phyloP scores from a whole-genome alignment of 1,140 invertebrate species.

The Pogonognathellus flavescens region DNA sequence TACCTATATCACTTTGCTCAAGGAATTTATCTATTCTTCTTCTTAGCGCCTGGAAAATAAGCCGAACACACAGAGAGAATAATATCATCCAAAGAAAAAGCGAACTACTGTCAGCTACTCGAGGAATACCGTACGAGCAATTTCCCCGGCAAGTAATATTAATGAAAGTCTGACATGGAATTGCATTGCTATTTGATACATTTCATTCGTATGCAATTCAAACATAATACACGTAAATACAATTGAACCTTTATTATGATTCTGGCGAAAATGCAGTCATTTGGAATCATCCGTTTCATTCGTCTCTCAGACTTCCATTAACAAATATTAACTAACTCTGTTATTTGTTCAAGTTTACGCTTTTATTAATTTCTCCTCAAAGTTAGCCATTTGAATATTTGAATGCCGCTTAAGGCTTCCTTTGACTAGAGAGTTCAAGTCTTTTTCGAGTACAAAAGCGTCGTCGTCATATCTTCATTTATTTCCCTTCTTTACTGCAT shows the following conservation, averaged over 20 bases:
- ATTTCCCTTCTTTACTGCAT: too few species aligned
- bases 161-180: conserved; percentile 2
- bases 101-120: neutral
- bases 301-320: conserved; percentile 11
- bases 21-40: conserved; percentile 31
- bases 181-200: conserved; percentile 23
- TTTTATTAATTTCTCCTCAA: too few species aligned
- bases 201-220: conserved; percentile 29
- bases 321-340: neutral
- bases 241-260: too few species aligned
- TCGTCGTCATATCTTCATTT: too few species aligned
- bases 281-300: neutral
- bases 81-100: neutral
- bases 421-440: too few species aligned
- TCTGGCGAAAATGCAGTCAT: too few species aligned
- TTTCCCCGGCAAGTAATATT: neutral
- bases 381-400: too few species aligned
- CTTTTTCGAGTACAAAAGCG: too few species aligned
- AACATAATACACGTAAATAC: neutral
- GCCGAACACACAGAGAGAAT: neutral
- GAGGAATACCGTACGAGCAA: neutral
- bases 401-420: too few species aligned
- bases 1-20: conserved; percentile 10
- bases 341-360: too few species aligned
- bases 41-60: neutral